Percentiles rank a stretch among this genome's conserved stretches.
phyloP scores from a whole-genome alignment of 2,888 invertebrate genomes.

The Zhuqinia jingwanae region DNA sequence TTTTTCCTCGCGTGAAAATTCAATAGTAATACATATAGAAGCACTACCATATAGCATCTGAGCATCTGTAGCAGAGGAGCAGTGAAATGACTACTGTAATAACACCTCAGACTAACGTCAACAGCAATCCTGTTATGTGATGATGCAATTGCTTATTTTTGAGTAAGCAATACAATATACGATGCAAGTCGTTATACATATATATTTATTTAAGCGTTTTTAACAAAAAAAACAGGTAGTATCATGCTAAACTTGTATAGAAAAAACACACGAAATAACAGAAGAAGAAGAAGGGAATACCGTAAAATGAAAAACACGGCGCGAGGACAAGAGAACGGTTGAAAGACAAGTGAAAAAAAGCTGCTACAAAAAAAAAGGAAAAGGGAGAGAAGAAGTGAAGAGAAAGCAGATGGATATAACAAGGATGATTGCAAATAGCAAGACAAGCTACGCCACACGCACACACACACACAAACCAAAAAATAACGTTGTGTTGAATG shows the following conservation, averaged over 20 bases:
- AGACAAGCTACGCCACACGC: background rate
- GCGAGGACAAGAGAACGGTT: background rate
- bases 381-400: background rate
- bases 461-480: background rate
- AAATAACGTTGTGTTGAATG: constrained; percentile 7
- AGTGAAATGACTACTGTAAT: background rate
- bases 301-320: too few relatives aligned
- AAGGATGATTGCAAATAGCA: background rate
- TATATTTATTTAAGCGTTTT: background rate
- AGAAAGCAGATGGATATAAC: constrained; percentile 1
- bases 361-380: background rate
- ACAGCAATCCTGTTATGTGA: background rate
- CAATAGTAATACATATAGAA: constrained; percentile 9
- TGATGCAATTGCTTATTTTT: too few relatives aligned
- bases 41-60: background rate
- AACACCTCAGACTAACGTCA: background rate
- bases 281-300: too few relatives aligned
- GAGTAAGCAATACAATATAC: background rate
- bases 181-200: background rate
- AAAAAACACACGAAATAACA: too few relatives aligned
- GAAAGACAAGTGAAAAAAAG: background rate
- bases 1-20: background rate
- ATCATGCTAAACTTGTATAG: too few relatives aligned
- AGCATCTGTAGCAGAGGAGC: background rate
- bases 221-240: too few relatives aligned